Base-by-base conservation (phyloP, 2,113 vertebrate species). In the Chamaetylas fuelleborni region DNA sequence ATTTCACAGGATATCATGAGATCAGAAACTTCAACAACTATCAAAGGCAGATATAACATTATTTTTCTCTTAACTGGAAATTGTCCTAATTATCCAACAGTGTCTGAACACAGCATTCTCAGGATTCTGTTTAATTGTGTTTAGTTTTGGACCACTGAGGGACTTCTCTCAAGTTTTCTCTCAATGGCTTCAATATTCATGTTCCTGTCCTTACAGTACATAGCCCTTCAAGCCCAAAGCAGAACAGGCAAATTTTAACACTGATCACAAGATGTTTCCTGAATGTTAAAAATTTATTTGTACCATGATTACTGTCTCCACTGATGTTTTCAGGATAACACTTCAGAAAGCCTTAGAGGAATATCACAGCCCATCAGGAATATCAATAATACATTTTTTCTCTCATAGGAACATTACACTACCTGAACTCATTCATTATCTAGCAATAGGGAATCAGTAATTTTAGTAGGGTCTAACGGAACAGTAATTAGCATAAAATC, bases 361-460 rank as follows among this genome's bases (percentile, higher is more conserved):
- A 43, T 70, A 73, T 58, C 38, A 66, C 23, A 88, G 34, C 8
- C 57, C 31, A 81, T 45, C n/a, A 82, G 47, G 50, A 93, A 73
- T 81, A 93, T 50, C 38, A 88, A 19, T 36, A 88, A 64, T 40
- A 56, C 3, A 36, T 62, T 83, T 81, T 70, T 86, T 29, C n/a
- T 45, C 26, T 64, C 22, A 50, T 51, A 11, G 51, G 28, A 93
- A 78, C 7, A 58, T 86, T 95, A 92, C 17, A 40, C 25, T 81
- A 93, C 79, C 69, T 81, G 88, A 96, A 96, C 45, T 94, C 77
- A 91, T 92, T 90, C 90, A 83, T 95, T 94, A 90, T 81, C 51
- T 43, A 94, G 71, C 81, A 93, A 64, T 1, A 53, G 33, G 43
- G 19, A 86, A 74, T 50, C 19, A 15, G 76, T 53, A 80, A 93